These are phyloP conservation scores for Pomatostomus ruficeps DNA, from an alignment of 2,113 vertebrate species.

Conservation along the genomic window DNA sequence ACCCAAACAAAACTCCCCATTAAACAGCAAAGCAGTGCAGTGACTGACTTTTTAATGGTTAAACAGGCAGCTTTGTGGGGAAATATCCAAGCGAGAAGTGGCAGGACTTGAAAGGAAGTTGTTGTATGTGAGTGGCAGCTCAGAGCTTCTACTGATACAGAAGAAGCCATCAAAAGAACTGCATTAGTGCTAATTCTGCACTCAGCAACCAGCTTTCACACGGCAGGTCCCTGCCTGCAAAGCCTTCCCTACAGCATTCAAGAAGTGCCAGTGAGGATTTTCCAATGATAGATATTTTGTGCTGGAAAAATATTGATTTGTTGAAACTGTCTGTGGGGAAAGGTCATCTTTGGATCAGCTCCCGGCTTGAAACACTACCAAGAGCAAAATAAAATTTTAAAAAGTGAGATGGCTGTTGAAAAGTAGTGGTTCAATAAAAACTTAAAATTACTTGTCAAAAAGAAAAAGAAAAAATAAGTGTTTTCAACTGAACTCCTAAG, in stretches of 20 bases:
- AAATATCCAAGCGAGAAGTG: slow-evolving; percentile 23
- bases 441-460: neutral
- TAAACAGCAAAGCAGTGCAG: neutral
- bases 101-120: slow-evolving; percentile 34
- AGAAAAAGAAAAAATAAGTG: neutral
- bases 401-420: neutral
- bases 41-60: slow-evolving; percentile 2
- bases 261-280: neutral
- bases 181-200: neutral
- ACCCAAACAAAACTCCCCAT: slow-evolving; percentile 1
- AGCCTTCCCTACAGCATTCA: neutral
- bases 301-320: slow-evolving; percentile 42
- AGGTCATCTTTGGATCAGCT: slow-evolving; percentile 33
- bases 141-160: neutral
- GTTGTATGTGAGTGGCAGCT: neutral
- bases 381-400: neutral
- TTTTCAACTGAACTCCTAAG: neutral
- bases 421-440: neutral
- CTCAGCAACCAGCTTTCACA: neutral
- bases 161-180: slow-evolving; percentile 14
- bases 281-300: neutral
- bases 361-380: neutral
- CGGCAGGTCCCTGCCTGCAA: slow-evolving; percentile 1
- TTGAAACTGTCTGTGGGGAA: slow-evolving; percentile 20
- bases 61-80: neutral